Base-by-base conservation (phyloP, 2,888 invertebrate genomes). In the Tenthredo livida region DNA sequence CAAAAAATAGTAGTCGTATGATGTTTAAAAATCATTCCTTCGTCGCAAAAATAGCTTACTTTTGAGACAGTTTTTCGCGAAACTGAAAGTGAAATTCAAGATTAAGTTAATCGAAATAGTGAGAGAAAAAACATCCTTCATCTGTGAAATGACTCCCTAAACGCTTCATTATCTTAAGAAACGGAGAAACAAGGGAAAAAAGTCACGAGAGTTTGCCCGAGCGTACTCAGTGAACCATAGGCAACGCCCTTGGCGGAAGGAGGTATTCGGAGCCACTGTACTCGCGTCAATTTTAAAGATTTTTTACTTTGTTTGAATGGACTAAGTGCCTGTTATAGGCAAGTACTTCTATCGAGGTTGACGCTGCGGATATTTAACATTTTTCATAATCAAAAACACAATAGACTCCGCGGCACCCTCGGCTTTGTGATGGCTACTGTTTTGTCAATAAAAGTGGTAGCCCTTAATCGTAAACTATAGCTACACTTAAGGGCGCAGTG, bases 381-480 rank as follows among this genome's bases (percentile, higher is more conserved):
- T 43, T 43, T 40, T 10, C 25, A 43, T 73, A 1, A 43, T 73
- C 72, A 4, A 21, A 15, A 25, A 43, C 12, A 73, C 43, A 43
- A 43, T 37, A 73, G 72, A 73, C 72, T 73, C 43, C 12, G 21
- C 72, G 43, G 21, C 21, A 43, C 43, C 72, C 72, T 72, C 21
- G 40, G 7, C 21, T 73, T 73, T 43, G 12, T 73, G 43, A 73
- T n/a, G n/a, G 72, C 40, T n/a, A 10, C 21, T 73, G 72, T 43
- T 73, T 73, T 73, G 43, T 73, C 72, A 73, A 73, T 73, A 73
- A 73, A 43, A 73, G 40, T 40, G 43, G 21, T 21, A 73, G 25
- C 72, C 72, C 72, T 73, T 73, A 43, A 40, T 40, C 43, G 40
- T 43, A 73, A 73, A 73, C 72, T 73, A 43, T 43, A 73, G 72